Evolutionary conservation across 2,113 vertebrate species (phyloP), one percentile per base, ranked within the genome.

Genomic region (Felis chaus): DNA sequence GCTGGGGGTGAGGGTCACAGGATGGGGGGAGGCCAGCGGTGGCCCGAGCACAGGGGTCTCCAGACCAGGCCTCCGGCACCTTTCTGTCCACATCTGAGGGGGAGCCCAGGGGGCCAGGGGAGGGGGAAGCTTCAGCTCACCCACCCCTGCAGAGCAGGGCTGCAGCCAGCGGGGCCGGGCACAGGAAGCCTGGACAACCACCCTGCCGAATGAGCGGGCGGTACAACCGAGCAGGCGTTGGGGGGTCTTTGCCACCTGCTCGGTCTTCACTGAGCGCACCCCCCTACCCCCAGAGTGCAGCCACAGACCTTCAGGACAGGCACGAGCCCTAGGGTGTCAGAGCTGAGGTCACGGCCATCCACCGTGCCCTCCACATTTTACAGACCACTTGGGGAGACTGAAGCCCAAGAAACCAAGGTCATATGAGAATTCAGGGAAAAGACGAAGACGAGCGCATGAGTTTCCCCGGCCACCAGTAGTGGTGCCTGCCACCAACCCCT

Each of bases 1-100:
- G 73, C 73, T 76, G 27, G 14, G 7, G 27, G 73, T 1, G 1
- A 48, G 13, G 45, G 74, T 10, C 27, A 2, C 27, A 16, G 41
- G 25, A 16, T 76, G 41, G 41, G 73, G 41, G 41, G 48, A 29
- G 4, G 76, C 76, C 48, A 12, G 48, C 9, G 1, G 33, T 16
- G 15, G 41, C 41, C 3, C 4, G 41, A 1, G 39, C 0, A 4
- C 1, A 3, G 12, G 71, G 18, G 11, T 25, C 71, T 41, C 36
- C 71, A 21, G 11, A 1, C 21, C 21, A 7, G 69, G 71, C 71
- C 36, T 41, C 71, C 2, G 7, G 73, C 25, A 48, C 41, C 25
- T 29, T 29, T 65, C 27, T 29, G 63, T 29, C 7, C 63, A 29
- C 63, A 27, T 29, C 73, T 76, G 73, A 29, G 3, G 41, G 25